A percentile compares a stretch with the other conserved stretches of the same genome.
Evolutionary conservation across 2,797 vertebrate genomes (phyloP).

Genomic region (Corythornis leucogaster): DNA sequence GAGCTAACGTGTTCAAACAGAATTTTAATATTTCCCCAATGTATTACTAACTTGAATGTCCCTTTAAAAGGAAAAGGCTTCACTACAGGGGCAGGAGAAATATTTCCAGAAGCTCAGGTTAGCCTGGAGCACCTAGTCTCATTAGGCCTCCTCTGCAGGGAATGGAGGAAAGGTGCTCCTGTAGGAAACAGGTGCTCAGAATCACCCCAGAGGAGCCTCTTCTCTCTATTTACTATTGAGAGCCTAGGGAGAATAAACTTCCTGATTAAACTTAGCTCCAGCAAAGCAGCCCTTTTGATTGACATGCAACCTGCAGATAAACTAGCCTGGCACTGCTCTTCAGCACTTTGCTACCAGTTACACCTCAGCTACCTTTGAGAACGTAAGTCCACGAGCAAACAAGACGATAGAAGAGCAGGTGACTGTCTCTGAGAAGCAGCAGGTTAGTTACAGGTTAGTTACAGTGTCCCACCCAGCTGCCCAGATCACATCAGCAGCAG

Average conservation of each 20-base stretch:
- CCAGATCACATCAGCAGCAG: rapidly evolving
- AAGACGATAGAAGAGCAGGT: neutral
- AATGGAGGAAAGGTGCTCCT: neutral
- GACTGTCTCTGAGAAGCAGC: neutral
- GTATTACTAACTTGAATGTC: neutral
- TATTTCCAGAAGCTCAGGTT: slow-evolving; percentile 18
- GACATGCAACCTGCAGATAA: neutral
- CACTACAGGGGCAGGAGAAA: neutral
- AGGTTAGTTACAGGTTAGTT: neutral
- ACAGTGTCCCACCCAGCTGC: too few relatives aligned
- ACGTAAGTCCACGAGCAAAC: rapidly evolving
- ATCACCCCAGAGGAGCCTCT: slow-evolving; percentile 9
- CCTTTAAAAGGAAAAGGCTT: slow-evolving; percentile 39
- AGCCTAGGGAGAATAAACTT: neutral
- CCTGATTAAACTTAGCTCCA: neutral
- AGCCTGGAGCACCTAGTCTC: slow-evolving; percentile 45
- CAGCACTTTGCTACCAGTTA: neutral
- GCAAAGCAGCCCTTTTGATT: neutral
- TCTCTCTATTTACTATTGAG: slow-evolving; percentile 21
- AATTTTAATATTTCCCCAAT: slow-evolving; percentile 19
- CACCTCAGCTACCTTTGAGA: neutral
- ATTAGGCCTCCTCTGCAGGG: neutral
- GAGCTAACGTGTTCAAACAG: neutral
- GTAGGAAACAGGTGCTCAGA: neutral
- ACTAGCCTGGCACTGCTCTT: neutral